These are phyloP conservation scores for Eupithecia subfuscata DNA, from an alignment of 2,888 invertebrate genomes.

Conservation along the genomic window DNA sequence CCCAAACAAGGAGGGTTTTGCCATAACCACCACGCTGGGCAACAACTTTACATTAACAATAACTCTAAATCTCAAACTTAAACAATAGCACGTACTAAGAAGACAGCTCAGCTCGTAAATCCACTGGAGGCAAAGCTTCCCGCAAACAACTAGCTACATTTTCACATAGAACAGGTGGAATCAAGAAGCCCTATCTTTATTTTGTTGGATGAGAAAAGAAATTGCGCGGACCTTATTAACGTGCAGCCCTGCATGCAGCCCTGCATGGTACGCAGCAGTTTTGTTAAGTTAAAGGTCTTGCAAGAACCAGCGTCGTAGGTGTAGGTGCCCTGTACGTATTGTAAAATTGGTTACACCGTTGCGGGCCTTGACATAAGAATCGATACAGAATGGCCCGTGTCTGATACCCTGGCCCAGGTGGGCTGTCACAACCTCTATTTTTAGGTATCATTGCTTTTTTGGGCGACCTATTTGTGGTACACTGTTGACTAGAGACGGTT, in stretches of 20 bases:
- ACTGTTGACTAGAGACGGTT: neutral
- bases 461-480: neutral
- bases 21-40: no score
- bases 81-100: no score
- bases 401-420: neutral
- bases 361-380: constrained; percentile 3
- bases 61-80: no score
- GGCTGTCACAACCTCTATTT: neutral
- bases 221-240: neutral
- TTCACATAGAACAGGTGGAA: neutral
- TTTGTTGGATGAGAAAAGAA: neutral
- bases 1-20: no score
- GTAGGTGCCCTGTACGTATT: neutral
- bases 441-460: neutral
- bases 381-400: neutral
- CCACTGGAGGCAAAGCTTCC: neutral
- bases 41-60: no score
- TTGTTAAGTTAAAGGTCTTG: neutral
- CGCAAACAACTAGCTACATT: neutral
- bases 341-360: neutral
- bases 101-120: neutral
- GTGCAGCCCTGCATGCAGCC: neutral
- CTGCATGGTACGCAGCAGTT: neutral
- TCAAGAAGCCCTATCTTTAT: neutral
- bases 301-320: neutral